These are phyloP conservation scores for Prinia subflava DNA, from an alignment of 2,113 vertebrate genomes.

Conservation along the genomic window DNA sequence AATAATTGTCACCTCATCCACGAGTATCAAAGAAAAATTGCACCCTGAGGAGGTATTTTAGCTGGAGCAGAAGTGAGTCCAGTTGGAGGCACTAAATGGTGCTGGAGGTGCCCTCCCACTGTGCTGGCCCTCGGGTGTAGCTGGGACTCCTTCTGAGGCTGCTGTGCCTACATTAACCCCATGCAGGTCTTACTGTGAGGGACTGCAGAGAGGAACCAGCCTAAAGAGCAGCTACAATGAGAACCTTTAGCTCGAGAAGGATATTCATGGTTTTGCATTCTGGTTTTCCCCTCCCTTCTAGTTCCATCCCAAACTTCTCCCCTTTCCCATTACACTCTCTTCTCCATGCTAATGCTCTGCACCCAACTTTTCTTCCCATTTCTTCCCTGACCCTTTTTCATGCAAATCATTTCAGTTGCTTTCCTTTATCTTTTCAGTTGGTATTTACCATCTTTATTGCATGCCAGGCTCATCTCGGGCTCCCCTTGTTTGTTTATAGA, in stretches of 20 bases:
- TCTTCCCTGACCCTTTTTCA: not conserved
- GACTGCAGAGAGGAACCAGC: not conserved
- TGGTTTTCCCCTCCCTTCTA: not conserved
- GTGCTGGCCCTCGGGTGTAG: not conserved
- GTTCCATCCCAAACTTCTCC: not conserved
- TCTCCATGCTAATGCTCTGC: not conserved
- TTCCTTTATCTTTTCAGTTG: slow-evolving; percentile 31
- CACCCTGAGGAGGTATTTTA: not conserved
- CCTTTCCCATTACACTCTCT: not conserved
- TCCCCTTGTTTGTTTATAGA: slow-evolving; percentile 16
- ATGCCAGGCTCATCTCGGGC: not conserved
- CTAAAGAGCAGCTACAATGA: not conserved
- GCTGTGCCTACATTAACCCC: not conserved
- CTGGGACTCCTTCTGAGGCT: not conserved
- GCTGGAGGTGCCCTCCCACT: not conserved
- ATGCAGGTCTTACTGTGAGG: fast-evolving
- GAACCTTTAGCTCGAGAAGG: not conserved
- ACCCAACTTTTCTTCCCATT: not conserved
- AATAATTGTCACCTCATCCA: not conserved
- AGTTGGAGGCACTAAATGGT: not conserved
- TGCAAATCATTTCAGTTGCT: slow-evolving; percentile 19
- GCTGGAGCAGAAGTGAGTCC: not conserved
- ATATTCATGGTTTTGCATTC: not conserved
- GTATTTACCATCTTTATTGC: slow-evolving; percentile 41
- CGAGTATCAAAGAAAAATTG: not conserved